phyloP scores from a whole-genome alignment of 1,140 invertebrate species.

The Hirudo medicinalis region DNA sequence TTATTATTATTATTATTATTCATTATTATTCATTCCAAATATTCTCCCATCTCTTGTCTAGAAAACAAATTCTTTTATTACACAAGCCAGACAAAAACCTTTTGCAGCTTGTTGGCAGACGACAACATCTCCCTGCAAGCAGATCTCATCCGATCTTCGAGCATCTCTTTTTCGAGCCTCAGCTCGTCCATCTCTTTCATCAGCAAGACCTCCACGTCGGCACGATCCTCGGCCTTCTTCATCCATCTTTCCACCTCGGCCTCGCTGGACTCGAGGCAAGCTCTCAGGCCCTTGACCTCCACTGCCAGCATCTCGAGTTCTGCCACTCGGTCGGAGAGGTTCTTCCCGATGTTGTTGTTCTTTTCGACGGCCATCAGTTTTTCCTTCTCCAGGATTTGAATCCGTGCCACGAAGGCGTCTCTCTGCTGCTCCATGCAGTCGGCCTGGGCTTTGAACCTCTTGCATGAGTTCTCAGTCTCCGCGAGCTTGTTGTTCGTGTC shows the following conservation, averaged over 20 bases:
- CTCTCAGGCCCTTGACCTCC: background rate
- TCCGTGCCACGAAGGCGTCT: background rate
- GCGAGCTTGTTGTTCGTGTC: background rate
- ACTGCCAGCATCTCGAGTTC: background rate
- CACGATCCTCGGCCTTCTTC: background rate
- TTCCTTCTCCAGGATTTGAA: constrained; percentile 9
- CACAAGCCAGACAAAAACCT: background rate
- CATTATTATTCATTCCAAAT: too few species aligned
- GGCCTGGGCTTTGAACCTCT: background rate
- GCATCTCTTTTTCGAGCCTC: background rate
- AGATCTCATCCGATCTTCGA: background rate
- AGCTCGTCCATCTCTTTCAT: background rate
- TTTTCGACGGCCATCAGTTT: background rate
- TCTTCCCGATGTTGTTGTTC: background rate
- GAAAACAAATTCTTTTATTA: too few species aligned
- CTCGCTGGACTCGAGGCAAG: background rate
- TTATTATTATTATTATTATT: too few species aligned
- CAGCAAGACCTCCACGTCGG: background rate
- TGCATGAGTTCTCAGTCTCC: background rate
- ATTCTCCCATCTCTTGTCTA: too few species aligned
- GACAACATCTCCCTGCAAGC: too few species aligned
- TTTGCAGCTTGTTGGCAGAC: background rate
- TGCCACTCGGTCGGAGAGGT: background rate
- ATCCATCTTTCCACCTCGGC: background rate
- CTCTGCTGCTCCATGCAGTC: constrained; percentile 9